These are phyloP conservation scores for Lasius platythorax DNA, from an alignment of 2,888 invertebrate genomes.

Conservation along the genomic window DNA sequence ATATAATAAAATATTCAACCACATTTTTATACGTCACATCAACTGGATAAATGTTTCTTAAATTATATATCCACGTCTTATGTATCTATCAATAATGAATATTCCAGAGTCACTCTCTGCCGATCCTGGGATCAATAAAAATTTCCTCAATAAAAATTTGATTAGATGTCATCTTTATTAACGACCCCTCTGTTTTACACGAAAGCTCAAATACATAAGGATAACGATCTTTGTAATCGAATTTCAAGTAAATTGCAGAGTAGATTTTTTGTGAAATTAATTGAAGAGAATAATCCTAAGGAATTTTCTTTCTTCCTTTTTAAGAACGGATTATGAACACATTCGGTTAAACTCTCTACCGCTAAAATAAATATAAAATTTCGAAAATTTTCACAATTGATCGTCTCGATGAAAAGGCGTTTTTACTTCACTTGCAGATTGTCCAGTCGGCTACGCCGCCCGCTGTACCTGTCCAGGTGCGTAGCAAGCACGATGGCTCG, in stretches of 20 bases:
- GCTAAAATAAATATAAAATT: not conserved
- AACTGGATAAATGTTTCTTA: not conserved
- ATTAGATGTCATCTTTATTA: not conserved
- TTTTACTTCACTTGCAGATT: constrained; percentile 71
- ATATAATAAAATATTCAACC: constrained; percentile 8
- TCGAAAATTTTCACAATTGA: constrained; percentile 16
- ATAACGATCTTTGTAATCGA: not conserved
- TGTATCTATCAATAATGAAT: not conserved
- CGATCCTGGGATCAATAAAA: not conserved
- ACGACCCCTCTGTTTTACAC: not conserved
- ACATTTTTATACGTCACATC: not conserved
- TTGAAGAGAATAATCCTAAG: not conserved
- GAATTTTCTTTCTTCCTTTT: not conserved
- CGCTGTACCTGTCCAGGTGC: constrained; percentile 81
- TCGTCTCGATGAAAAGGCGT: not conserved
- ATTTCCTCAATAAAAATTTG: not conserved
- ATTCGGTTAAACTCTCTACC: constrained; percentile 5
- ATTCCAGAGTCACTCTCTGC: not conserved
- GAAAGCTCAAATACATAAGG: not conserved
- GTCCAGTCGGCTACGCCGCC: constrained; percentile 76
- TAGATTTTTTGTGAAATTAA: not conserved
- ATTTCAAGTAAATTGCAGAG: not conserved
- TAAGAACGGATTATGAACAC: not conserved
- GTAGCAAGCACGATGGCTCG: constrained; percentile 82
- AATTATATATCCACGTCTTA: not conserved